Base-by-base conservation (phyloP, 2,888 invertebrate genomes). In the Caenorhabditis doughertyi region DNA sequence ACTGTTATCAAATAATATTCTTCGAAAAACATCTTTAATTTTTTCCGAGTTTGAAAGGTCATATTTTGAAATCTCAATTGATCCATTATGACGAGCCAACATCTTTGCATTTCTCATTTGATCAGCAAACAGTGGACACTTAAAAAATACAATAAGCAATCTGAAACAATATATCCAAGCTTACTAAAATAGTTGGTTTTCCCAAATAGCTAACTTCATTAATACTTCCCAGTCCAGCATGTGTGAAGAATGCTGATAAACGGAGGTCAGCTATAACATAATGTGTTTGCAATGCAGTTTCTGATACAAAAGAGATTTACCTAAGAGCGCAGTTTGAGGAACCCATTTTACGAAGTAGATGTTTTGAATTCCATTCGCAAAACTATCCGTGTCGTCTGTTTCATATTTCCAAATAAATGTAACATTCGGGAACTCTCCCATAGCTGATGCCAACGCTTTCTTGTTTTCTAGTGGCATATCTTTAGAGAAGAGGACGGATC, bases 361-460 rank as follows among this genome's bases (percentile, higher is more conserved):
- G 62, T 89, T 89, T 5, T 67, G n/a, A 5, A 77, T 53, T 9
- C 53, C 70, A 8, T 83, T 70, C 0, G 81, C 84, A 67, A 73
- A 83, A 3, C 16, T 32, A 4, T 64, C 79, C 16, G 64, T 47
- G 23, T 80, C 76, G 21, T 84, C 65, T 9, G 53, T 65, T 47
- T 87, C 87, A 58, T 87, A 87, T 60, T 87, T 87, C 87, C 87
- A 87, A 27, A 87, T 84, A 39, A 87, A 87, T 55, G 87, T 84
- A 3, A 85, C 82, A 8, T 83, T 70, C n/a, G 73, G 73, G 42
- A 87, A 76, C 1, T 60, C 44, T 3, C 58, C 73, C 47, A 84
- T 65, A 11, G 64, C 55, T 29, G 47, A 21, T 2, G 73, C 56
- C n/a, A 87, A 51, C 5, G 60, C 35, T 55, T 70, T 56, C 71